These are phyloP conservation scores for Phrynocephalus versicolor DNA, from an alignment of 2,113 vertebrate genomes.

Conservation along the genomic window DNA sequence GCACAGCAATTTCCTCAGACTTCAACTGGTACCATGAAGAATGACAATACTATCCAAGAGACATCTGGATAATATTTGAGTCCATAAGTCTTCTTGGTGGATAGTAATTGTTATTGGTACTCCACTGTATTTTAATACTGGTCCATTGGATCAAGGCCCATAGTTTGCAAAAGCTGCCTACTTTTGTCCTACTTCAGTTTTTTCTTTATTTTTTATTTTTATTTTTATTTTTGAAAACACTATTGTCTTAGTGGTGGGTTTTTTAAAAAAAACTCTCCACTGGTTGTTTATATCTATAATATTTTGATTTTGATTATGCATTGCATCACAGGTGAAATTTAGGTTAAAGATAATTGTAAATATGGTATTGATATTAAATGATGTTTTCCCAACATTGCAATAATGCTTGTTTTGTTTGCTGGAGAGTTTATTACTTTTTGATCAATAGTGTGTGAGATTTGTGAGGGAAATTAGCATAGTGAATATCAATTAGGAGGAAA, in stretches of 20 bases:
- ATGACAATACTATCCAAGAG: neutral
- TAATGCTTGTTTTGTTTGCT: constrained; percentile 91
- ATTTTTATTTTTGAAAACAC: constrained; percentile 39
- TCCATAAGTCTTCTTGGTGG: neutral
- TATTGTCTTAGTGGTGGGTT: constrained; percentile 43
- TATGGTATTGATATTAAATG: constrained; percentile 88
- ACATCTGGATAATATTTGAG: neutral
- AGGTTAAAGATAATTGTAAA: constrained; percentile 91
- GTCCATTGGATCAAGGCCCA: constrained; percentile 30
- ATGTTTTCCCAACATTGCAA: constrained; percentile 92
- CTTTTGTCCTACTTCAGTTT: constrained; percentile 40
- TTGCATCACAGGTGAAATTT: constrained; percentile 75
- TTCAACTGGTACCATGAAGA: too few species aligned
- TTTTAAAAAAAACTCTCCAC: constrained; percentile 17
- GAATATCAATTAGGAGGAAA: constrained; percentile 91
- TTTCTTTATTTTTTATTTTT: too few species aligned
- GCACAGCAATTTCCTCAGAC: too few species aligned
- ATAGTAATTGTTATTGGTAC: neutral
- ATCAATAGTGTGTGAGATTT: constrained; percentile 92
- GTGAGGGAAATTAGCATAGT: constrained; percentile 93
- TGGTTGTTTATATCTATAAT: constrained; percentile 38
- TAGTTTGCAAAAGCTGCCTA: constrained; percentile 42
- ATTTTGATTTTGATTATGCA: constrained; percentile 77
- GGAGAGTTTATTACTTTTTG: constrained; percentile 90
- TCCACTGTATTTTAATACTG: constrained; percentile 32